These are phyloP conservation scores for Lycocorax pyrrhopterus DNA, from an alignment of 2,113 vertebrate genomes.

Conservation along the genomic window DNA sequence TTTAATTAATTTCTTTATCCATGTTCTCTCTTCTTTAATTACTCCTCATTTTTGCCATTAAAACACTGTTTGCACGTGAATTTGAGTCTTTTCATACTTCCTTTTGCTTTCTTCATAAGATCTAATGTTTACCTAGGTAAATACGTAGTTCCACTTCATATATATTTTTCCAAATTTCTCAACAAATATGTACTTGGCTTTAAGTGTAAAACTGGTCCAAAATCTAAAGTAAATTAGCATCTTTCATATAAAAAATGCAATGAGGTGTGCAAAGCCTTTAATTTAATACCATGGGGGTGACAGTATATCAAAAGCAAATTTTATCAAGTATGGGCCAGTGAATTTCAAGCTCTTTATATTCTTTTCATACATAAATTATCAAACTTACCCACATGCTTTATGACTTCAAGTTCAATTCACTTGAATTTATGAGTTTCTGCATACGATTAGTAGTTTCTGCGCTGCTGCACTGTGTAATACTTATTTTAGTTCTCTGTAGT, in stretches of 20 bases:
- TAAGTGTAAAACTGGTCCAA: not conserved
- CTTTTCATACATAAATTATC: not conserved
- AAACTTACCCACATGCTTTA: not conserved
- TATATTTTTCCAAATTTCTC: not conserved
- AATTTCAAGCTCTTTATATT: not conserved
- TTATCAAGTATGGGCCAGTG: not conserved
- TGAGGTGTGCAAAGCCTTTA: not conserved
- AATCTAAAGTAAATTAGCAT: not conserved
- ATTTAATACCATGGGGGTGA: not conserved
- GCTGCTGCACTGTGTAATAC: not conserved
- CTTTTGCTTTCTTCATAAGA: not conserved
- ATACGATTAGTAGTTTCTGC: not conserved
- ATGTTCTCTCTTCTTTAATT: not conserved
- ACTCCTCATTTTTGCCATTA: not conserved
- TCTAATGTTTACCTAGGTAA: not conserved
- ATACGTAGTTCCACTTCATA: not conserved
- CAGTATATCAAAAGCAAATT: not conserved
- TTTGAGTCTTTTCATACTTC: not conserved
- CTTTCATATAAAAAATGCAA: not conserved
- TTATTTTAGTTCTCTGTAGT: not conserved
- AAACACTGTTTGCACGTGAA: not conserved
- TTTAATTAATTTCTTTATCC: not conserved
- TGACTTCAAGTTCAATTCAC: not conserved
- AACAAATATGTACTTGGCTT: not conserved
- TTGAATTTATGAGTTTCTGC: not conserved